phyloP scores from a whole-genome alignment of 2,888 invertebrate species.

The Tetrapedia diversipes region DNA sequence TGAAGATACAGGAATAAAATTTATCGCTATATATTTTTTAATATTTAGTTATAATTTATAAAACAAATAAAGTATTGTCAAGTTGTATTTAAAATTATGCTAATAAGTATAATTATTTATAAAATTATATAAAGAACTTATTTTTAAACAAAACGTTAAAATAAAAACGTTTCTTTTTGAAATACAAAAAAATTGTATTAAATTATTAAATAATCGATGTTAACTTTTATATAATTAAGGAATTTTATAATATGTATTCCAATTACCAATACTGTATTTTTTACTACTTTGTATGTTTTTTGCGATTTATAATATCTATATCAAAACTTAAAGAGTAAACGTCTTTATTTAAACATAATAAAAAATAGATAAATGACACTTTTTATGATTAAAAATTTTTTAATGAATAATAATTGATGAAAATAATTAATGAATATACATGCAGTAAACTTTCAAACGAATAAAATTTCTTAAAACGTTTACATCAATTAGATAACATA shows the following conservation, averaged over 20 bases:
- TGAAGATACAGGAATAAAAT: slow-evolving; percentile 4
- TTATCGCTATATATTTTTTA: no score
- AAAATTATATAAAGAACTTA: neutral
- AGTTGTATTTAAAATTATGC: neutral
- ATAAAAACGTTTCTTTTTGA: neutral
- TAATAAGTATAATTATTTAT: neutral
- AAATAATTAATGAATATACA: neutral
- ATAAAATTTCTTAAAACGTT: no score
- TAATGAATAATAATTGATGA: no score
- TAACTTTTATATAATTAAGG: neutral
- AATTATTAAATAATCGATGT: neutral
- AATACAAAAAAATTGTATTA: neutral
- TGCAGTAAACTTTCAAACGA: no score
- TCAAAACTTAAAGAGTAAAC: neutral
- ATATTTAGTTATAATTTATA: no score
- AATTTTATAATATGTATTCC: neutral
- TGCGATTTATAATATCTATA: neutral
- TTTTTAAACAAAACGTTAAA: neutral
- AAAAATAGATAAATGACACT: no score
- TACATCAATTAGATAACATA: neutral
- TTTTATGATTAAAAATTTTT: no score
- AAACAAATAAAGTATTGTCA: no score
- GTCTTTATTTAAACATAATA: no score
- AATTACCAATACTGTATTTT: neutral
- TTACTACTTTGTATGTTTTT: no score